Base-by-base conservation (phyloP, 2,888 invertebrate species). In the Ectobius pallidus region DNA sequence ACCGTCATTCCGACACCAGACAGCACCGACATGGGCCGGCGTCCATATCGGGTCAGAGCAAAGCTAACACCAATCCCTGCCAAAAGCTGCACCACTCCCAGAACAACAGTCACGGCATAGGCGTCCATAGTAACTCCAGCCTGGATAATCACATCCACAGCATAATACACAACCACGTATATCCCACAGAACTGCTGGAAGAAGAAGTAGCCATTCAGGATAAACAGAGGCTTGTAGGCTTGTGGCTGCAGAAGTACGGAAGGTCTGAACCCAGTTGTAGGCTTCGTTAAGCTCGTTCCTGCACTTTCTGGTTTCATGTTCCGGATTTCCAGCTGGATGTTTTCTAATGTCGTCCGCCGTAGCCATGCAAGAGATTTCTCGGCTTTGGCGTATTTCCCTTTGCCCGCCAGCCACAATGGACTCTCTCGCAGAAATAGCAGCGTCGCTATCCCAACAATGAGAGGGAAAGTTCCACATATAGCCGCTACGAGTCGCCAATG, bases 171-270 rank as follows among this genome's bases (percentile, higher is more conserved):
- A 1, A 88, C 81, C 0, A 86, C 85, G 75, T 87, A 88, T 1
- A 85, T 83, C 0, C 88, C 73, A 3, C 86, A 83, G 76, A 87
- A 86, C 78, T 88, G 88, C 78, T 88, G 87, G 77, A 88, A 87
- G 76, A 87, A 84, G 78, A 88, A 88, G 78, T 82, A 87, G 0
- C 79, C 75, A 2, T 84, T 76, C 77, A 87, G 83, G 11, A 88
- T 81, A 9, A 80, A 63, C 67, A 87, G 84, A 0, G 88, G 87
- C 69, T 84, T 82, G 58, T 84, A 79, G 1, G 85, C 84, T 62
- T 82, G 82, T 0, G 87, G 7, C 86, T 86, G 11, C 79, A 81
- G 11, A 4, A 34, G 34, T 11, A 11, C 6, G 11, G 34, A 6
- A 7, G 11, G 34, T 11, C 11, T 6, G 34, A 11, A 11, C 11